Conservation (phyloP, 2,113 vertebrate species). For the Cricetomys ansorgei region DNA sequence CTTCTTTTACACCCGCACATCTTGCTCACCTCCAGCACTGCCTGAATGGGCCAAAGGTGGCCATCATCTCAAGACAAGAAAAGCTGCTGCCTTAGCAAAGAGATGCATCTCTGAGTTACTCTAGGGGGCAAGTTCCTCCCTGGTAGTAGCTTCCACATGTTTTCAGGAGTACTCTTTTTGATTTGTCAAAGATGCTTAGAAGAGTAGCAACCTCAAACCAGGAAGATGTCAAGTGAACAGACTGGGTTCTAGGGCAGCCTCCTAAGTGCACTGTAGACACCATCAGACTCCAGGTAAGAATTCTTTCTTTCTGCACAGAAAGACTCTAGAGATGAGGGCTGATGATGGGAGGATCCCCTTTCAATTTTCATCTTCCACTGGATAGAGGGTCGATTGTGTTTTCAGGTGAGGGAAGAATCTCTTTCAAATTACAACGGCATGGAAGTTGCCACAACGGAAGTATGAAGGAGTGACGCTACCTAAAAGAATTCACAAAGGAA, state of each 20-base stretch:
- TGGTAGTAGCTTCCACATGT: not conserved
- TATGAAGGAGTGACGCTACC: not conserved
- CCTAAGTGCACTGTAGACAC: not conserved
- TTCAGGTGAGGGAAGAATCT: not conserved
- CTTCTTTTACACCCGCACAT: not conserved
- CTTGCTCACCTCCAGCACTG: not conserved
- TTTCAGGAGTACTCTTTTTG: not conserved
- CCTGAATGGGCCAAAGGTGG: not conserved
- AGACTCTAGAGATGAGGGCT: not conserved
- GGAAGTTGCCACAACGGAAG: not conserved
- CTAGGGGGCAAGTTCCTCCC: not conserved
- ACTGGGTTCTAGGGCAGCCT: not conserved
- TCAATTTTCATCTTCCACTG: constrained; percentile 13
- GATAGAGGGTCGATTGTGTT: not conserved
- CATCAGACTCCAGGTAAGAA: not conserved
- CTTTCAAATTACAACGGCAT: not conserved
- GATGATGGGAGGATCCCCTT: not conserved
- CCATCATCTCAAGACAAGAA: not conserved
- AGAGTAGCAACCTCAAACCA: not conserved
- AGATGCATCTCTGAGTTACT: not conserved
- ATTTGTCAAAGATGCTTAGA: not conserved
- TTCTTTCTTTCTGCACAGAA: not conserved
- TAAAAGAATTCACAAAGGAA: not conserved
- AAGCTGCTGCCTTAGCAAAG: not conserved
- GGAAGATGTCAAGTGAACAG: not conserved